Percentiles rank a stretch among this genome's conserved stretches.
phyloP scores from a whole-genome alignment of 2,888 invertebrate species.

The Coelinius sp. region DNA sequence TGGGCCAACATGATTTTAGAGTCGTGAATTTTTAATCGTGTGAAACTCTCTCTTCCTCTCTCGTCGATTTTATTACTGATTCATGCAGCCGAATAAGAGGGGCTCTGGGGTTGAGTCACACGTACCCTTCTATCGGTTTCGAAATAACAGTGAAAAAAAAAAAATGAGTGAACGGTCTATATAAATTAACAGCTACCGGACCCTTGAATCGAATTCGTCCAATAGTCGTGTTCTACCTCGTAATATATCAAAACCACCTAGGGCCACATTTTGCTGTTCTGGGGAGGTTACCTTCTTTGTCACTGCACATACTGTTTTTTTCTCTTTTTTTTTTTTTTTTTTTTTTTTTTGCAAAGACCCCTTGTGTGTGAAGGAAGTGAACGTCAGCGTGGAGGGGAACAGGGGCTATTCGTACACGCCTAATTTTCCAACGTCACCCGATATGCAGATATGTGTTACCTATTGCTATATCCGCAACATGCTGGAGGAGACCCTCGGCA shows the following conservation, averaged over 20 bases:
- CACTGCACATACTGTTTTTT: constrained; percentile 46
- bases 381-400: constrained; percentile 43
- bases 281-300: constrained; percentile 21
- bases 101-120: constrained; percentile 2
- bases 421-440: constrained; percentile 69
- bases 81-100: constrained; percentile 2
- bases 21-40: constrained; percentile 33
- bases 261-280: constrained; percentile 4
- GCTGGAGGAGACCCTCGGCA: constrained; percentile 38
- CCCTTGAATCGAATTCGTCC: constrained; percentile 24
- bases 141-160: constrained; percentile 23
- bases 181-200: constrained; percentile 32
- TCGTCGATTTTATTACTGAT: constrained; percentile 29
- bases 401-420: constrained; percentile 54
- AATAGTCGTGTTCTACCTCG: constrained; percentile 1
- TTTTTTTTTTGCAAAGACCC: constrained; percentile 14
- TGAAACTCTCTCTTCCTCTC: constrained; percentile 15
- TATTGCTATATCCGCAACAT: constrained; percentile 38
- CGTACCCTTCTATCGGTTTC: constrained; percentile 38
- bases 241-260: constrained; percentile 33
- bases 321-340: constrained; percentile 46
- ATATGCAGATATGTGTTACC: constrained; percentile 63
- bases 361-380: neutral
- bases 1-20: neutral
- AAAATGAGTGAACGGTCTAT: constrained; percentile 18